Evolutionary conservation across 2,113 vertebrate species (phyloP), one percentile per base, ranked within the genome.

Genomic region (Cinclus cinclus): DNA sequence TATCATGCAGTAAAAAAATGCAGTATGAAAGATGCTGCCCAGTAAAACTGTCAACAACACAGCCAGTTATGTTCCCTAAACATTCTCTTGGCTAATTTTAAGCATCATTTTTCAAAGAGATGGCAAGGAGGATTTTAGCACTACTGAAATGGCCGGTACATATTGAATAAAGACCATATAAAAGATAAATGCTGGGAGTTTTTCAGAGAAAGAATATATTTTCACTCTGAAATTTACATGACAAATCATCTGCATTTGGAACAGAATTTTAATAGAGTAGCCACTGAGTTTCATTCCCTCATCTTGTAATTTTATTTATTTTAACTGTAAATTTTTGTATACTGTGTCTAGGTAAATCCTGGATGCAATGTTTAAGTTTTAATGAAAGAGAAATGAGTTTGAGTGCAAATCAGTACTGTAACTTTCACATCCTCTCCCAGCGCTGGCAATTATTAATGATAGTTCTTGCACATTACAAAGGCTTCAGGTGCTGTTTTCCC

Each of bases 361-460:
- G 55, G 25, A 41, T 81, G 46, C 9, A 27, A 6, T 80, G 24
- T 27, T 80, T 86, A 93, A 87, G 42, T 75, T 92, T 93, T 89
- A 94, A n/a, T 76, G 92, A 73, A 81, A 71, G 70, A 89, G 65
- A 95, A 86, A 90, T 76, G 6, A 87, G 31, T 65, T 88, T 35
- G 77, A 50, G n/a, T 92, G 42, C 62, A 71, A 80, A 87, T 94
- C 64, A 60, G 59, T 83, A 94, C 17, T 81, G 15, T 39, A 86
- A 80, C 84, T 79, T 68, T 17, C 63, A 49, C 46, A 67, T 89
- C 59, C 50, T 68, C 21, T 84, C 50, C 33, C 63, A 83, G 76
- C 22, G 31, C 59, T 95, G 60, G 24, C 55, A 67, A 37, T 91
- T 97, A 78, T 84, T 41, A 82, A 2, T 81, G 68, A 76, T 67